A percentile compares a stretch with the other conserved stretches of the same genome.
Conservation (phyloP, 2,888 invertebrate genomes). For the Idaea aversata region DNA sequence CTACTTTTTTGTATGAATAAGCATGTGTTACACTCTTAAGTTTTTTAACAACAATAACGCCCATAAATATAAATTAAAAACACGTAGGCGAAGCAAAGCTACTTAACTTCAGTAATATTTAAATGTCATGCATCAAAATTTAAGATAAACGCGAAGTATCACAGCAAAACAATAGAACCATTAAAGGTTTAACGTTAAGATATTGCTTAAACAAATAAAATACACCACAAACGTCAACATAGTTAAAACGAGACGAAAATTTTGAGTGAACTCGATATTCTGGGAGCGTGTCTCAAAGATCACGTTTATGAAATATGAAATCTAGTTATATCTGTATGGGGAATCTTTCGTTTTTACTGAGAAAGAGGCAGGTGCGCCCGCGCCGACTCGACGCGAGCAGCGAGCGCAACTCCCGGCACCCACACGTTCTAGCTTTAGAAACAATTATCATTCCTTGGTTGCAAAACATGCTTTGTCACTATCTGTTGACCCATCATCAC, state of each 20-base stretch:
- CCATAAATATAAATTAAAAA: neutral
- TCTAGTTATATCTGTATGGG: slow-evolving; percentile 59
- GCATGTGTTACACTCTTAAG: neutral
- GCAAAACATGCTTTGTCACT: slow-evolving; percentile 78
- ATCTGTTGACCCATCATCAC: slow-evolving; percentile 75
- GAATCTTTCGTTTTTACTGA: slow-evolving; percentile 55
- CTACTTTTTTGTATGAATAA: neutral
- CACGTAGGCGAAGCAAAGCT: neutral
- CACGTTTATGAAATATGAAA: slow-evolving; percentile 78
- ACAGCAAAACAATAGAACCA: neutral
- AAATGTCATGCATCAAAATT: neutral
- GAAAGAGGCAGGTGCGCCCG: slow-evolving; percentile 64
- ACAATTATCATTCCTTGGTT: slow-evolving; percentile 76
- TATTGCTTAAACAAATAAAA: slow-evolving; percentile 15
- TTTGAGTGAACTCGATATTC: slow-evolving; percentile 42
- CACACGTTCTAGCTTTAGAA: slow-evolving; percentile 51
- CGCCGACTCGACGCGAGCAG: slow-evolving; percentile 2
- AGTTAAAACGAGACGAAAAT: slow-evolving; percentile 24
- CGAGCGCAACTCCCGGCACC: slow-evolving; percentile 32
- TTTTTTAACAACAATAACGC: neutral
- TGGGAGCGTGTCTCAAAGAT: slow-evolving; percentile 61
- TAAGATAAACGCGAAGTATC: neutral
- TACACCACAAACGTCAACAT: slow-evolving; percentile 25
- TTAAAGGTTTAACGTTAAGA: neutral
- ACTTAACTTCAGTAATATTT: neutral